Evolutionary conservation across 2,888 invertebrate genomes (phyloP), one percentile per base, ranked within the genome.

Genomic region (Osmoderma eremita): DNA sequence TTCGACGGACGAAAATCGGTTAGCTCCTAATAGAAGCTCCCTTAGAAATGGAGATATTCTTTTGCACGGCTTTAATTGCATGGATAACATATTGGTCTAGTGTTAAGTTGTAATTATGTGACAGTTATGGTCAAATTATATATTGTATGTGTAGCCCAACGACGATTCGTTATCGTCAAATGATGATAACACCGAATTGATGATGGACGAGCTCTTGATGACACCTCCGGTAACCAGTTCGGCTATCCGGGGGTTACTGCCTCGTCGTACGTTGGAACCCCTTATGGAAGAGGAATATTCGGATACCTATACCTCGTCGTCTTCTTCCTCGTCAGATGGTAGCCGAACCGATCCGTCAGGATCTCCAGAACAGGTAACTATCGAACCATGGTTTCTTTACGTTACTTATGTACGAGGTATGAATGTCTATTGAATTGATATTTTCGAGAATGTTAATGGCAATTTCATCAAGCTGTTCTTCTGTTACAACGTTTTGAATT

Each of bases 261-360:
- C 91, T 70, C 87, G 92, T 80, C 85, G 92, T 82, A 87, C 93
- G 74, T 83, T 94, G 77, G 94, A 94, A 79, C 93, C 94, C 56
- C 85, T 94, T 4, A 88, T 92, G 72, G 93, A 94, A 82, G 94
- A 94, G 82, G 93, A 94, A 74, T 88, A 87, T 69, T 91, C 91
- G 17, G 90, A 90, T 76, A 89, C 88, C 73, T 86, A 84, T 69
- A 84, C 85, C 70, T 78, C 82, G 1, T 78, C 82, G 4, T 78
- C 81, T 15, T 78, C 79, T 1, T 74, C 76, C 2, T 30, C 56
- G 20, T 72, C 73, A 6, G 68, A 66, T 63, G 72, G 69, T 64
- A 76, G 76, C 3, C 76, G 76, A 4, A 78, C 78, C 4, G 78
- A 77, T 61, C 78, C 78, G 4, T 81, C 83, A 0, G 76, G 76